Percentiles rank a stretch among this genome's conserved stretches.
Conservation (phyloP, 2,888 invertebrate species). For the Gonocerus acuteangulatus region DNA sequence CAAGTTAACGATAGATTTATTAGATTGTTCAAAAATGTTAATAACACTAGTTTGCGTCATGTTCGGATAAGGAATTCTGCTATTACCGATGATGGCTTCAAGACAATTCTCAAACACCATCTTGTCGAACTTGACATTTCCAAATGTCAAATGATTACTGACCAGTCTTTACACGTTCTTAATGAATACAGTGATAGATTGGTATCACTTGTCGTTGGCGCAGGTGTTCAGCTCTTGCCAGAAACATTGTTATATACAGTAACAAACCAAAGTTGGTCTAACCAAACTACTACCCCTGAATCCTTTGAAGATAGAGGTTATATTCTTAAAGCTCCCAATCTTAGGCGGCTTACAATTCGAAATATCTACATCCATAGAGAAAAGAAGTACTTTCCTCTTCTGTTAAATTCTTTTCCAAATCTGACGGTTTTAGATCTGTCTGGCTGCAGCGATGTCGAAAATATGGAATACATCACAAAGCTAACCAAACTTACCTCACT, state of each 20-base stretch:
- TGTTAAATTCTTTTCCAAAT: constrained; percentile 53
- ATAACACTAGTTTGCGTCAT: constrained; percentile 58
- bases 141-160: constrained; percentile 62
- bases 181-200: constrained; percentile 62
- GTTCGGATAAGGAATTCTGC: constrained; percentile 63
- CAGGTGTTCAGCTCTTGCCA: constrained; percentile 55
- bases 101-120: constrained; percentile 63
- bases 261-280: constrained; percentile 19
- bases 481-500: constrained; percentile 64
- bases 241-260: constrained; percentile 40
- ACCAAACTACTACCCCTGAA: constrained; percentile 15
- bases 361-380: constrained; percentile 44
- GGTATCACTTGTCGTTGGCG: constrained; percentile 61
- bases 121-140: constrained; percentile 66
- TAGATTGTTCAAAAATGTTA: constrained; percentile 60
- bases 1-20: constrained; percentile 61
- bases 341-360: constrained; percentile 54
- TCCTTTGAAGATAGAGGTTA: constrained; percentile 44
- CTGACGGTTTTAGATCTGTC: constrained; percentile 66
- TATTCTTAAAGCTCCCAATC: constrained; percentile 53
- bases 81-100: constrained; percentile 63
- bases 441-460: constrained; percentile 55
- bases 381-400: constrained; percentile 43
- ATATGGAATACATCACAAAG: constrained; percentile 58
- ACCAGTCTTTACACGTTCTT: constrained; percentile 56